Conservation (phyloP, 2,888 invertebrate genomes). For the Gortyna flavago region DNA sequence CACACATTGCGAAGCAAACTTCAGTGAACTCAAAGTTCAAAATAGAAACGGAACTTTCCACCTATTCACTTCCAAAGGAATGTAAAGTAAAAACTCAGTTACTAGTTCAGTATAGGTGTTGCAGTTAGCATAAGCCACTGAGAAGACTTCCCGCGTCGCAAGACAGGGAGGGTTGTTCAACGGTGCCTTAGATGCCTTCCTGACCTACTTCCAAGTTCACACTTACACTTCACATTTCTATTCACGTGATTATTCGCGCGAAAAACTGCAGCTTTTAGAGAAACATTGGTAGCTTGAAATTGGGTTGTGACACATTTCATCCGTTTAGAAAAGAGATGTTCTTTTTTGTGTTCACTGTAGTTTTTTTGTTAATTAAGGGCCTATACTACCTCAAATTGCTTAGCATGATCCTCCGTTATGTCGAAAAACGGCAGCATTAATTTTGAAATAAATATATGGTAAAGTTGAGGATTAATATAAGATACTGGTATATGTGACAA, state of each 20-base stretch:
- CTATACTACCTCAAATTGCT: too few species aligned
- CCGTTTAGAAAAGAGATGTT: conserved; percentile 1
- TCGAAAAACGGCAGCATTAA: too few species aligned
- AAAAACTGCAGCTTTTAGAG: conserved; percentile 53
- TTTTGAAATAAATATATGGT: too few species aligned
- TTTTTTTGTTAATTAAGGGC: neutral
- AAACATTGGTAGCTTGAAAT: conserved; percentile 50
- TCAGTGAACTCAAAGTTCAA: conserved; percentile 25
- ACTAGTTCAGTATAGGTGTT: conserved; percentile 58
- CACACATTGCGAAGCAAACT: conserved; percentile 33
- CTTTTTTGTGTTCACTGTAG: conserved; percentile 10
- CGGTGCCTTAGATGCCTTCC: conserved; percentile 71
- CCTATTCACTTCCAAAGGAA: conserved; percentile 49
- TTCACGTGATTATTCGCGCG: conserved; percentile 66
- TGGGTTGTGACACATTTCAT: conserved; percentile 36
- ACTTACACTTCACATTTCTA: conserved; percentile 72
- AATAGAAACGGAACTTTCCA: conserved; percentile 46
- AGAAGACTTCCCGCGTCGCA: conserved; percentile 59
- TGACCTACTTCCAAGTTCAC: conserved; percentile 79
- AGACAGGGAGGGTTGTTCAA: conserved; percentile 56
- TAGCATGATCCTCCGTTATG: too few species aligned
- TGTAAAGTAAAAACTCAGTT: conserved; percentile 50
- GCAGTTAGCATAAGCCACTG: conserved; percentile 55
- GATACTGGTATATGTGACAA: too few species aligned
- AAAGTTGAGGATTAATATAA: too few species aligned